A percentile compares a stretch with the other conserved stretches of the same genome.
phyloP scores from a whole-genome alignment of 2,888 invertebrate genomes.

The Drosophila lacicola region DNA sequence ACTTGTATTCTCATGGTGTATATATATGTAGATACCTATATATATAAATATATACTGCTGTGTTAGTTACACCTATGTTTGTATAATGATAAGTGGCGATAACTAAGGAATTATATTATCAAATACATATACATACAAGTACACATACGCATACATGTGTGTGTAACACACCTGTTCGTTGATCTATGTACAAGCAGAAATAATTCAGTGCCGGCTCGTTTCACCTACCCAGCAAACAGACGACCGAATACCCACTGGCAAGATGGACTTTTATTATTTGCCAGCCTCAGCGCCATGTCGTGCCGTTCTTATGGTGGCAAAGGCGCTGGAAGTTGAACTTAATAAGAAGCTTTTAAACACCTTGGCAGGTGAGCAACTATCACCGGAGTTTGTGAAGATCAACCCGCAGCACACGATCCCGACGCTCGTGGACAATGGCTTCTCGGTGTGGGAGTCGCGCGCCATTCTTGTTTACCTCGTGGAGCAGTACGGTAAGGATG shows the following conservation, averaged over 20 bases:
- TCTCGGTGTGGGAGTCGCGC: constrained; percentile 92
- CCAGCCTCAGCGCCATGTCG: constrained; percentile 88
- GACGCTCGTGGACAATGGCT: constrained; percentile 92
- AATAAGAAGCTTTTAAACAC: constrained; percentile 87
- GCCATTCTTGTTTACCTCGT: constrained; percentile 92
- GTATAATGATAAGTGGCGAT: background rate
- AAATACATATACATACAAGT: background rate
- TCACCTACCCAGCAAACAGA: background rate
- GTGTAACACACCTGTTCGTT: background rate
- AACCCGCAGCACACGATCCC: constrained; percentile 94
- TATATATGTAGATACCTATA: background rate
- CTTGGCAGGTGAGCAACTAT: constrained; percentile 87
- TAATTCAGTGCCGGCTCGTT: constrained; percentile 4
- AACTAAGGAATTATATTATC: background rate
- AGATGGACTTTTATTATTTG: constrained; percentile 85
- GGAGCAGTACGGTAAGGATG: constrained; percentile 91
- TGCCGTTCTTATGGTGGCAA: constrained; percentile 87
- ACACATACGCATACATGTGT: no score
- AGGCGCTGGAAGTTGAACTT: constrained; percentile 88
- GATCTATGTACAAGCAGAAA: background rate
- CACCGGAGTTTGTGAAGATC: constrained; percentile 89
- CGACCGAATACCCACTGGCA: constrained; percentile 3
- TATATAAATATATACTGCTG: background rate
- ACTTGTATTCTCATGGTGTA: background rate
- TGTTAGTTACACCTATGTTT: background rate